Evolutionary conservation across 2,888 invertebrate species (phyloP), one percentile per base, ranked within the genome.

Genomic region (Orthosia gothica): DNA sequence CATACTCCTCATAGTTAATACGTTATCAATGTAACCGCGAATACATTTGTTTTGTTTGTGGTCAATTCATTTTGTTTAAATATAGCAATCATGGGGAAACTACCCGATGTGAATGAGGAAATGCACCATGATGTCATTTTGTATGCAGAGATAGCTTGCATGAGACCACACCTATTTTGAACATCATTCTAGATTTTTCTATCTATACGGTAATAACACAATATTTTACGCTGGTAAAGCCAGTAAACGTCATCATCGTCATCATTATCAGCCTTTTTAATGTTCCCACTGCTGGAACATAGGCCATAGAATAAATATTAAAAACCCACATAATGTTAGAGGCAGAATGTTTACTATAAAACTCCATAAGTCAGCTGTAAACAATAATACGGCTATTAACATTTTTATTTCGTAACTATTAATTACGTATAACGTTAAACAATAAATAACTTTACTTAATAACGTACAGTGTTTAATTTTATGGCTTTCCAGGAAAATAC

Each of bases 61-160:
- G 76, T 81, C 32, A 66, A 69, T 58, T 61, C 50, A 20, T 70
- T 83, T 67, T 70, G 40, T 79, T 72, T 75, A 75, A 76, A 82
- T 64, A 57, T 79, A 76, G 75, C 52, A 45, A 59, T 82, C 73
- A 84, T 74, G 69, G 71, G 45, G 64, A 76, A 71, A 72, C 52
- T 52, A 58, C 26, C 58, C 58, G 68, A 72, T 72, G 65, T 63
- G 54, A 81, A 81, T 58, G 67, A 81, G 86, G 84, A 86, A 79
- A 84, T 76, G 59, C 23, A 32, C 52, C 26, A 75, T 83, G 73
- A 81, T 85, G 70, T 75, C 81, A 75, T 50, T 55, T 20, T 64
- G 66, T 74, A 16, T 16, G 52, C 40, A 18, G 26, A 54, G 26
- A 26, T 63, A 52, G 55, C 59, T 5, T 18, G n/a, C 18, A n/a